These are phyloP conservation scores for Scleropages formosus DNA, from an alignment of 2,797 vertebrate genomes.

Conservation along the genomic window DNA sequence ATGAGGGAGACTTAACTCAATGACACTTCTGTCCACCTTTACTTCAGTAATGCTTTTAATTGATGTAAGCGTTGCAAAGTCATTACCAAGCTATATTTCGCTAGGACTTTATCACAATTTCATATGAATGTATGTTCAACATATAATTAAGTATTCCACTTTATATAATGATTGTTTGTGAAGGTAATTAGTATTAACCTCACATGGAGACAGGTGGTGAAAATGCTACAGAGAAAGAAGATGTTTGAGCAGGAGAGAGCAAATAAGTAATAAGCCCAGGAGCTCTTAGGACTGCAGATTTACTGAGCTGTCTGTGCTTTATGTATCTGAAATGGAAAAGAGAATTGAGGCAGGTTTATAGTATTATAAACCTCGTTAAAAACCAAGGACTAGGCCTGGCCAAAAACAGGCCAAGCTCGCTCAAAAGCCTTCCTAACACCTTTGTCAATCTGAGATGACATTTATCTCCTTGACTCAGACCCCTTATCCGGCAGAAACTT, in stretches of 20 bases:
- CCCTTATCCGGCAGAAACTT: constrained; percentile 32
- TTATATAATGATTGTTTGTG: no score
- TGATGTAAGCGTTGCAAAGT: no score
- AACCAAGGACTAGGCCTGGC: constrained; percentile 73
- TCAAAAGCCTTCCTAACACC: constrained; percentile 63
- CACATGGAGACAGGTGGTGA: no score
- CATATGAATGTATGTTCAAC: no score
- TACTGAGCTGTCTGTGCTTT: constrained; percentile 72
- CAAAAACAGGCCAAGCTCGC: constrained; percentile 56
- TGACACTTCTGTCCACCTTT: no score
- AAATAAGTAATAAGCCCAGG: not conserved
- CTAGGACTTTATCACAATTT: no score
- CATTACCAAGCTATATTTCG: no score
- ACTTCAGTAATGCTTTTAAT: no score
- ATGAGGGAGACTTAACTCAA: no score
- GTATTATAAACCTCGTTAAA: constrained; percentile 75
- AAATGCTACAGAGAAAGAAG: not conserved
- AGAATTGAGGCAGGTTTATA: constrained; percentile 75
- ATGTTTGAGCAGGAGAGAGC: not conserved
- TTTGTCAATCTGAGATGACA: constrained; percentile 69
- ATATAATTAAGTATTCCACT: no score
- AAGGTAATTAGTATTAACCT: no score
- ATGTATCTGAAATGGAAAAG: constrained; percentile 75
- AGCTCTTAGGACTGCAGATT: constrained; percentile 60
- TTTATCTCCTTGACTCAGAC: constrained; percentile 5